phyloP scores from a whole-genome alignment of 2,888 invertebrate genomes.

The Melanostoma scalare region DNA sequence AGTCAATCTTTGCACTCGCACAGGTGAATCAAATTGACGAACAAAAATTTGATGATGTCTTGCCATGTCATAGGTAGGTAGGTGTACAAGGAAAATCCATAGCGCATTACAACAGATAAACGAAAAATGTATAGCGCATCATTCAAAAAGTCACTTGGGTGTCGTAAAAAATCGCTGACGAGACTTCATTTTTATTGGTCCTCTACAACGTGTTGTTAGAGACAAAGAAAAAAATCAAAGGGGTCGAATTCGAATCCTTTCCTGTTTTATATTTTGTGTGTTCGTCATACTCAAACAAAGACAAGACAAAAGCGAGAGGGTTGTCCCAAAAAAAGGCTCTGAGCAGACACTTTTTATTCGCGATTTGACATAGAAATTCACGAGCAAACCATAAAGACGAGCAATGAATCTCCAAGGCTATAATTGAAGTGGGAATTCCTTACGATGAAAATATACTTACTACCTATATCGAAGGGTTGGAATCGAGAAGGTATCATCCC shows the following conservation, averaged over 20 bases:
- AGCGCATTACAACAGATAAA: slow-evolving; percentile 36
- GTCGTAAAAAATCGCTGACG: slow-evolving; percentile 73
- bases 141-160: slow-evolving; percentile 58
- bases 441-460: slow-evolving; percentile 27
- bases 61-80: background rate
- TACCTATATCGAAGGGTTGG: background rate
- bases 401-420: slow-evolving; percentile 60
- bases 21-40: slow-evolving; percentile 53
- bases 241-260: slow-evolving; percentile 69
- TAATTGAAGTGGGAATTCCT: slow-evolving; percentile 72
- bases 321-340: slow-evolving; percentile 52
- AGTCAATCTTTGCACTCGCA: background rate
- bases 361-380: slow-evolving; percentile 59
- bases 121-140: slow-evolving; percentile 56
- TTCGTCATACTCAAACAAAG: slow-evolving; percentile 42
- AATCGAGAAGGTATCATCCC: slow-evolving; percentile 25
- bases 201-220: slow-evolving; percentile 56
- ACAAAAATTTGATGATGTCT: slow-evolving; percentile 23
- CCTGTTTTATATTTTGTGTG: background rate
- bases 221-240: slow-evolving; percentile 47
- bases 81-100: slow-evolving; percentile 25
- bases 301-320: slow-evolving; percentile 52
- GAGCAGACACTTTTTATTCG: slow-evolving; percentile 71
- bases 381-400: slow-evolving; percentile 50
- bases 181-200: slow-evolving; percentile 71